These are phyloP conservation scores for Epizoanthus scotinus DNA, from an alignment of 92 coral and sea anemone genomes.

Conservation along the genomic window DNA sequence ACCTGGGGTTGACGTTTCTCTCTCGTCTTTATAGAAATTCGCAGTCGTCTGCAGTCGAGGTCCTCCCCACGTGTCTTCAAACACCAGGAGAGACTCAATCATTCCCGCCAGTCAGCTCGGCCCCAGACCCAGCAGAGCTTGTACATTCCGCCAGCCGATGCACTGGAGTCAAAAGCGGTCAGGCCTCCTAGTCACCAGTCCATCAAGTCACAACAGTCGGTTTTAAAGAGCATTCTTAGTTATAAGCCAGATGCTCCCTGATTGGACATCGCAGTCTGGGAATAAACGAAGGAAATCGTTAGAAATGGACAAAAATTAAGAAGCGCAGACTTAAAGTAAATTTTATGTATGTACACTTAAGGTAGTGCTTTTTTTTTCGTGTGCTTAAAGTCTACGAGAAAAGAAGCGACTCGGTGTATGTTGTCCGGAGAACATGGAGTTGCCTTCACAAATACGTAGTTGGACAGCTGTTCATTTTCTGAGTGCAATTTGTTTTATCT, in stretches of 20 bases:
- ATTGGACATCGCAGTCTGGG: neutral
- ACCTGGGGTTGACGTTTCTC: neutral
- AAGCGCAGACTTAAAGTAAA: no score
- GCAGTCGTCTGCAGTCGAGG: constrained; percentile 94
- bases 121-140: constrained; percentile 87
- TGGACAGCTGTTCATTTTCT: no score
- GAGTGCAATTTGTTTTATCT: no score
- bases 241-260: constrained; percentile 72
- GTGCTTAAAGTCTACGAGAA: no score
- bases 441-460: no score
- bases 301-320: no score
- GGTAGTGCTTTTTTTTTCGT: no score
- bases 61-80: constrained; percentile 95
- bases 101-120: constrained; percentile 84
- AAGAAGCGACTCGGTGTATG: no score
- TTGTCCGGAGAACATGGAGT: no score
- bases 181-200: constrained; percentile 99
- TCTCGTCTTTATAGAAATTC: constrained; percentile 70
- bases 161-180: constrained; percentile 79
- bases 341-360: no score
- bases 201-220: constrained; percentile 98
- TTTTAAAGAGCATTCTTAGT: constrained; percentile 84
- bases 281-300: neutral
- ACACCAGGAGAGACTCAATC: constrained; percentile 71
- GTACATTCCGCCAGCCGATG: constrained; percentile 86